Percentiles rank a stretch among this genome's conserved stretches.
Evolutionary conservation across 2,888 invertebrate species (phyloP).

Genomic region (Bugulina stolonifera): DNA sequence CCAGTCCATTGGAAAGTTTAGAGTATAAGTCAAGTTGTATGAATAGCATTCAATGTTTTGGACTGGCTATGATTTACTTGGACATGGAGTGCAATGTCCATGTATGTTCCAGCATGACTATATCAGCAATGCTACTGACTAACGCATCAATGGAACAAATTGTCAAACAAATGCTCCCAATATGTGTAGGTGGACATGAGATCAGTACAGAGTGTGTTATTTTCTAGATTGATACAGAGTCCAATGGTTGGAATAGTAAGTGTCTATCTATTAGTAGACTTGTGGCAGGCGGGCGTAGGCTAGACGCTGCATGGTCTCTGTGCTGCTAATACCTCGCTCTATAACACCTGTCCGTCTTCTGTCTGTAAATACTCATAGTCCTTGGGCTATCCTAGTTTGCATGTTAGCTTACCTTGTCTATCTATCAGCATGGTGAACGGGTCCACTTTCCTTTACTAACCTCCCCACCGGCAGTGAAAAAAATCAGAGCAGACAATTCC

Average conservation of each 20-base stretch:
- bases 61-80: too few species aligned
- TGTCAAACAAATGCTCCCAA: too few species aligned
- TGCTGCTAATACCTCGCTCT: not conserved
- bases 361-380: not conserved
- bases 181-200: not conserved
- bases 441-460: too few species aligned
- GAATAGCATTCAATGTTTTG: too few species aligned
- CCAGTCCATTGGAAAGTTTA: too few species aligned
- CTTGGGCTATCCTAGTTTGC: not conserved
- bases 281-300: not conserved
- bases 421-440: not conserved
- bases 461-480: too few species aligned
- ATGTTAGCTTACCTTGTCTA: not conserved
- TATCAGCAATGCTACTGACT: too few species aligned
- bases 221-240: conserved; percentile 16
- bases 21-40: too few species aligned
- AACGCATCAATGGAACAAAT: too few species aligned
- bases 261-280: not conserved
- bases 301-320: not conserved
- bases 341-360: not conserved
- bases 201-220: not conserved
- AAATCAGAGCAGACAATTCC: too few species aligned
- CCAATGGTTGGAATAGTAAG: conserved; percentile 24
- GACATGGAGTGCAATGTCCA: too few species aligned
- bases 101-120: too few species aligned